A percentile compares a stretch with the other conserved stretches of the same genome.
Conservation (phyloP, 1,140 invertebrate genomes). For the Matsumurasca onukii region DNA sequence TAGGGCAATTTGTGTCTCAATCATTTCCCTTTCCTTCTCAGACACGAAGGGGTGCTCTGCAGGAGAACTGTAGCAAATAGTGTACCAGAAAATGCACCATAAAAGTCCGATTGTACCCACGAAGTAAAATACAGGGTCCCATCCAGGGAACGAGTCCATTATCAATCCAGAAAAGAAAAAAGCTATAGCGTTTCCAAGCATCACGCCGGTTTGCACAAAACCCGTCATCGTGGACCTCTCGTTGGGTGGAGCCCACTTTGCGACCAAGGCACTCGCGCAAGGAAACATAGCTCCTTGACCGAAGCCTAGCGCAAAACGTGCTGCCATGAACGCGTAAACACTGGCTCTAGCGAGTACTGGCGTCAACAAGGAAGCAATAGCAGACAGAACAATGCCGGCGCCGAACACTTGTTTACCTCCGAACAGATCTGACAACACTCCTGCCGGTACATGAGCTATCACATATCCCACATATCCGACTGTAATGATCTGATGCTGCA, state of each 20-base stretch:
- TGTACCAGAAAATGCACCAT: slow-evolving; percentile 69
- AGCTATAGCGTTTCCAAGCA: background rate
- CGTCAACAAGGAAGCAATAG: background rate
- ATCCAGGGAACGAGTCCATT: slow-evolving; percentile 48
- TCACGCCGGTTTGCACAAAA: slow-evolving; percentile 10
- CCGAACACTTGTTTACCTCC: background rate
- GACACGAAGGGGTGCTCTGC: slow-evolving; percentile 80
- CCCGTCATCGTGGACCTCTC: slow-evolving; percentile 48
- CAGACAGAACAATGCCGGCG: background rate
- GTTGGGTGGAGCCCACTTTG: slow-evolving; percentile 57
- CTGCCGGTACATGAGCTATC: background rate
- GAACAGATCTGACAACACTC: background rate
- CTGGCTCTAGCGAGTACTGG: background rate
- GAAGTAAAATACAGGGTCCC: slow-evolving; percentile 77
- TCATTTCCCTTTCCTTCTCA: slow-evolving; percentile 63
- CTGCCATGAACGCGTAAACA: background rate
- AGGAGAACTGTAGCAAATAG: slow-evolving; percentile 73
- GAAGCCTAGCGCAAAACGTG: background rate
- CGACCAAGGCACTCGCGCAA: slow-evolving; percentile 55
- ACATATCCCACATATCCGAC: background rate
- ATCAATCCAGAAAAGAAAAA: background rate
- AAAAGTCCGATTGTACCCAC: slow-evolving; percentile 72
- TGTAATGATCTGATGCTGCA: background rate
- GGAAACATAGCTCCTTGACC: slow-evolving; percentile 52
- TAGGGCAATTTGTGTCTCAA: slow-evolving; percentile 7